Evolutionary conservation across 2,888 invertebrate genomes (phyloP).

Genomic region (Bhutanitis thaidina): DNA sequence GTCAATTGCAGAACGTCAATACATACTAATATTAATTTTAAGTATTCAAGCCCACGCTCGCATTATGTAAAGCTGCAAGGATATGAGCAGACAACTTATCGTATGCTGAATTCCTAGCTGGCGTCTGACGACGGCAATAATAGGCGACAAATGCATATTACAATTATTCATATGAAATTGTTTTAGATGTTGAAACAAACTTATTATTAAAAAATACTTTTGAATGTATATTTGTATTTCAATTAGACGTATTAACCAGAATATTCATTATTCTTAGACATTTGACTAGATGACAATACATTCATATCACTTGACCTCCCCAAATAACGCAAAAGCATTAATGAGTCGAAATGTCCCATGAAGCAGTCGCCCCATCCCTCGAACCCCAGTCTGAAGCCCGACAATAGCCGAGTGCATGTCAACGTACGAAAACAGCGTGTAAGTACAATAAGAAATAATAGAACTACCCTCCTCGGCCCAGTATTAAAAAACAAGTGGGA

Average conservation of each 20-base stretch:
- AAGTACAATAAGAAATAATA: conserved; percentile 65
- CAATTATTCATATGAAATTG: background rate
- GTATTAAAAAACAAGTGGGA: conserved; percentile 75
- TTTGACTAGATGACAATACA: conserved; percentile 29
- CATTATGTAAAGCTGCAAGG: conserved; percentile 19
- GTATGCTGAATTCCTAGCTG: conserved; percentile 13
- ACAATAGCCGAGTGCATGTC: conserved; percentile 57
- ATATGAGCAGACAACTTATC: conserved; percentile 12
- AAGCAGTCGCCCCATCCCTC: conserved; percentile 15
- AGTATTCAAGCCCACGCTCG: conserved; percentile 17
- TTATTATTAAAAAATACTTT: too few relatives aligned
- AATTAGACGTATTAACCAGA: too few relatives aligned
- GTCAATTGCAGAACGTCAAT: conserved; percentile 1
- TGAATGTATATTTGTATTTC: too few relatives aligned
- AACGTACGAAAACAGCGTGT: conserved; percentile 66
- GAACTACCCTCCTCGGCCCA: conserved; percentile 57
- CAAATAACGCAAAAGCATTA: conserved; percentile 52
- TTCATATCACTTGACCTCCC: conserved; percentile 51
- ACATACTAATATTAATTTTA: conserved; percentile 8
- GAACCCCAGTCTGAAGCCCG: conserved; percentile 29
- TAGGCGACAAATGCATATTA: background rate
- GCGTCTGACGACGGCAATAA: conserved; percentile 1
- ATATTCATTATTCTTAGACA: too few relatives aligned
- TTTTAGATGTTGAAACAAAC: too few relatives aligned
- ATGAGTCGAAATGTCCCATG: conserved; percentile 45